Percentiles rank a stretch among this genome's conserved stretches.
phyloP scores from a whole-genome alignment of 2,797 vertebrate species.

The Gallinago nigripennis region DNA sequence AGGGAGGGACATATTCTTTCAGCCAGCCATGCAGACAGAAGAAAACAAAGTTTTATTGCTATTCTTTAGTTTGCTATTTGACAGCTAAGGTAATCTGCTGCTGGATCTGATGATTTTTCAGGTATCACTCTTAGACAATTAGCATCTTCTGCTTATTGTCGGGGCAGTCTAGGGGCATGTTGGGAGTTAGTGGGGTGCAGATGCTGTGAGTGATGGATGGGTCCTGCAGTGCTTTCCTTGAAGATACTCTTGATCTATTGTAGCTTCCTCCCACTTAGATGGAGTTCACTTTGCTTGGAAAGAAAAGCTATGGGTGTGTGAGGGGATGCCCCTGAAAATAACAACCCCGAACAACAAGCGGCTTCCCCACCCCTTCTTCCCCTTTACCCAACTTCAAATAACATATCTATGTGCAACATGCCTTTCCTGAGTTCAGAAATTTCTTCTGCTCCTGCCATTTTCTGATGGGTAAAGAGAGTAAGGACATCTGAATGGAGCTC shows the following conservation, averaged over 20 bases:
- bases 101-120: neutral
- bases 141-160: neutral
- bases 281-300: neutral
- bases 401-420: neutral
- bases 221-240: neutral
- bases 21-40: neutral
- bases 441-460: neutral
- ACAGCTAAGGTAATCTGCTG: neutral
- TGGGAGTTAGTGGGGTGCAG: neutral
- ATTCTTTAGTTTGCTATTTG: neutral
- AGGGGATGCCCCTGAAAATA: neutral
- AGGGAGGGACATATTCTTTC: neutral
- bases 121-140: neutral
- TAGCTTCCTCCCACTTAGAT: neutral
- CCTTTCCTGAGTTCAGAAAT: neutral
- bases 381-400: neutral
- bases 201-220: rapidly evolving
- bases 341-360: neutral
- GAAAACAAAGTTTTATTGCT: neutral
- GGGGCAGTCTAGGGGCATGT: neutral
- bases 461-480: neutral
- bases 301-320: neutral
- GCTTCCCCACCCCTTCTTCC: neutral
- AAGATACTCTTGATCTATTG: neutral
- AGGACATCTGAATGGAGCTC: neutral